Evolutionary conservation across 2,113 vertebrate genomes (phyloP).

Genomic region (Cyphomyrus discorhynchus): DNA sequence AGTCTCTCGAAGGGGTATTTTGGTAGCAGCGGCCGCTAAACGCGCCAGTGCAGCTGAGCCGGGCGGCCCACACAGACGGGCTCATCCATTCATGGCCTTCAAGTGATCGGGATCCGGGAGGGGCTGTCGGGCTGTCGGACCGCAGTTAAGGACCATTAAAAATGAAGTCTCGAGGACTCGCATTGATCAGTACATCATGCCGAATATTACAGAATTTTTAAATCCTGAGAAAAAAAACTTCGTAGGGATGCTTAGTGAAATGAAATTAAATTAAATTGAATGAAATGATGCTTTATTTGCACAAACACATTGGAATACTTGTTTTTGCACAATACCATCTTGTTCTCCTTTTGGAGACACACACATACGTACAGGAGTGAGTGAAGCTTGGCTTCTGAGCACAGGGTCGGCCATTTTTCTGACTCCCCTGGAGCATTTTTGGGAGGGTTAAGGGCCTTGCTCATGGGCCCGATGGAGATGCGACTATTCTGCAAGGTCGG

Average conservation of each 20-base stretch:
- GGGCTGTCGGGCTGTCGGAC: neutral
- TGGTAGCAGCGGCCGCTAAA: constrained; percentile 1
- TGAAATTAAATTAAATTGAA: neutral
- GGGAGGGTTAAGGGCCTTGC: neutral
- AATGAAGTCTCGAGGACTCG: neutral
- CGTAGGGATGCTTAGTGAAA: neutral
- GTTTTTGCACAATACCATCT: neutral
- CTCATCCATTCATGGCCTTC: neutral
- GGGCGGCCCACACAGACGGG: neutral
- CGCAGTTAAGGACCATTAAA: neutral
- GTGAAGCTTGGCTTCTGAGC: neutral
- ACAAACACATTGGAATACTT: neutral
- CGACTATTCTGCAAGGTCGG: neutral
- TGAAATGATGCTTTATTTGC: neutral
- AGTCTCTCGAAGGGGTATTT: neutral
- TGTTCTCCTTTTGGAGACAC: neutral
- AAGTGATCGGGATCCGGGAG: neutral
- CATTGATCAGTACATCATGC: neutral
- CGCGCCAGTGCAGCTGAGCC: neutral
- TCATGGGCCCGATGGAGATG: neutral
- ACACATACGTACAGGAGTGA: neutral
- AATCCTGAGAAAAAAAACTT: neutral
- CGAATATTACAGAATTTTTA: neutral
- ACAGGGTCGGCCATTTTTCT: neutral
- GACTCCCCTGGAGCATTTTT: neutral